phyloP scores from a whole-genome alignment of 2,113 vertebrate species.

The Rissa tridactyla region DNA sequence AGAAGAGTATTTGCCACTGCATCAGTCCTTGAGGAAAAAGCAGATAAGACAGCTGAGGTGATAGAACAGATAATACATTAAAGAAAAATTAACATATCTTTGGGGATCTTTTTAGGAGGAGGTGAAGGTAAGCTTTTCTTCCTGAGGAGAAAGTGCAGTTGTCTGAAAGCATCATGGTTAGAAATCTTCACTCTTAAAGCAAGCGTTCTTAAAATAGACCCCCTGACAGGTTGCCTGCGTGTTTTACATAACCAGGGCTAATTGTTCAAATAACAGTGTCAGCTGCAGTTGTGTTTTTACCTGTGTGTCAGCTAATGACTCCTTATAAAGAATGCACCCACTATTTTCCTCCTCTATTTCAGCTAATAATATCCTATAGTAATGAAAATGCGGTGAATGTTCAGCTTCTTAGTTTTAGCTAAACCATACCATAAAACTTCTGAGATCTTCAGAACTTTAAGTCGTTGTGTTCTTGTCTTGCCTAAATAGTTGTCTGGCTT shows the following conservation, averaged over 20 bases:
- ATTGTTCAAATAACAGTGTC: not conserved
- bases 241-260: not conserved
- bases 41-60: not conserved
- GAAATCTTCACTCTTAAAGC: not conserved
- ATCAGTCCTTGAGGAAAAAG: constrained; percentile 7
- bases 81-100: constrained; percentile 30
- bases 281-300: not conserved
- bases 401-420: not conserved
- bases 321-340: not conserved
- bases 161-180: not conserved
- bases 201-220: not conserved
- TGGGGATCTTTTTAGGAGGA: not conserved
- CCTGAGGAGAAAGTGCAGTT: not conserved
- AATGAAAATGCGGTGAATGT: not conserved
- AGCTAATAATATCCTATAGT: not conserved
- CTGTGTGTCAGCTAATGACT: not conserved
- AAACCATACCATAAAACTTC: not conserved
- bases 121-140: not conserved
- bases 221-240: not conserved
- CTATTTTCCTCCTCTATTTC: not conserved
- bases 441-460: not conserved
- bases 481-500: not conserved
- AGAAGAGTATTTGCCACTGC: not conserved
- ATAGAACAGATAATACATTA: constrained; percentile 4
- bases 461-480: not conserved